Percentiles rank a stretch among this genome's conserved stretches.
These are phyloP conservation scores for Pygoscelis adeliae DNA, from an alignment of 2,113 vertebrate species.

Conservation along the genomic window DNA sequence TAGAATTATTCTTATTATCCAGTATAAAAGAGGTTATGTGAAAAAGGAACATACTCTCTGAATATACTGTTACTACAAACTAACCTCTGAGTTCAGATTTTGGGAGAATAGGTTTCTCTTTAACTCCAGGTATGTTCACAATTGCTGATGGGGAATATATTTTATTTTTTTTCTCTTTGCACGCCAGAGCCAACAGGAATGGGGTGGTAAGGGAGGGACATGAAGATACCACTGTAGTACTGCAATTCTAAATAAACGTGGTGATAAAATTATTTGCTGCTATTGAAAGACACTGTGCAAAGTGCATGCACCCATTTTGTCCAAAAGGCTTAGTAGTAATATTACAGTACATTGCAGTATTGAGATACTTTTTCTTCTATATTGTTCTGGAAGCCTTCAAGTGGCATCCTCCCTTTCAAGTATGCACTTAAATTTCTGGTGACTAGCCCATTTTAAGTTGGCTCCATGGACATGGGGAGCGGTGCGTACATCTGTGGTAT, in stretches of 20 bases:
- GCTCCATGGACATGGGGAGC: not conserved
- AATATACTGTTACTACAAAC: not conserved
- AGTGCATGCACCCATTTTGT: not conserved
- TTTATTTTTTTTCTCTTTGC: not conserved
- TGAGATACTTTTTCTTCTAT: not conserved
- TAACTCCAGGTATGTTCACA: not conserved
- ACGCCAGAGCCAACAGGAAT: not conserved
- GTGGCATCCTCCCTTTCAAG: not conserved
- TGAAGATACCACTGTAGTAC: not conserved
- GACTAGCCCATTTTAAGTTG: not conserved
- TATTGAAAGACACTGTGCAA: not conserved
- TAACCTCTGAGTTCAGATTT: not conserved
- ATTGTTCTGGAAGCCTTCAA: not conserved
- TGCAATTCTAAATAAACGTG: not conserved
- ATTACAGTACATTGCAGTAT: accelerated
- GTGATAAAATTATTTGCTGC: not conserved
- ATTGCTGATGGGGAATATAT: not conserved
- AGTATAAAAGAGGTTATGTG: not conserved
- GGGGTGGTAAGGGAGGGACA: not conserved
- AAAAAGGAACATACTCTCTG: not conserved
- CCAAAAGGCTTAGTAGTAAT: not conserved
- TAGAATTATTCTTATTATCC: not conserved
- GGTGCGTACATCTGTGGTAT: accelerated
- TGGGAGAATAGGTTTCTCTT: not conserved
- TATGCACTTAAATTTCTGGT: not conserved